Percentiles rank a stretch among this genome's conserved stretches.
These are phyloP conservation scores for Drymonia ruficornis DNA, from an alignment of 2,888 invertebrate genomes.

Conservation along the genomic window DNA sequence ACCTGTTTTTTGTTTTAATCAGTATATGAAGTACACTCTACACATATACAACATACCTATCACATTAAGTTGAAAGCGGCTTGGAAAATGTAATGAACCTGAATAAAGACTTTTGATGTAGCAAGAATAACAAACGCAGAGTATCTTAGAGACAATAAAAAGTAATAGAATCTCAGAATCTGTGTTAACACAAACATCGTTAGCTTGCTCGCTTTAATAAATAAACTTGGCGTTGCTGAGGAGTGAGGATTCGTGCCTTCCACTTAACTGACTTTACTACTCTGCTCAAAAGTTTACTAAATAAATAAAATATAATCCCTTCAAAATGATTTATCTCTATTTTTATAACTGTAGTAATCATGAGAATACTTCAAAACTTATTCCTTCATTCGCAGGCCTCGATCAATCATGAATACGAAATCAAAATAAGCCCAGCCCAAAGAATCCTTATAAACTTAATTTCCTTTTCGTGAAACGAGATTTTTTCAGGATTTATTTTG, in stretches of 20 bases:
- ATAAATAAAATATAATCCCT: too few relatives aligned
- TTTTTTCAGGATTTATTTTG: neutral
- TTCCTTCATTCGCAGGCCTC: neutral
- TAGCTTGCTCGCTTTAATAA: neutral
- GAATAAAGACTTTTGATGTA: neutral
- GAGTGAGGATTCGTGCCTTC: neutral
- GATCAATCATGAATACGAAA: neutral
- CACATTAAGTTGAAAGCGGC: too few relatives aligned
- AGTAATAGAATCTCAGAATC: neutral
- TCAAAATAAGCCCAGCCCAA: neutral
- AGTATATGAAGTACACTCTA: too few relatives aligned
- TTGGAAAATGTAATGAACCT: neutral
- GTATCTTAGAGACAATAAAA: slow-evolving; percentile 1
- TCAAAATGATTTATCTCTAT: too few relatives aligned
- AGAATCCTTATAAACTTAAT: neutral
- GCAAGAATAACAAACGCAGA: neutral
- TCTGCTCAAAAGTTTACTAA: neutral
- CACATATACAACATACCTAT: too few relatives aligned
- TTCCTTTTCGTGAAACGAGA: neutral
- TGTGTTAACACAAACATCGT: neutral
- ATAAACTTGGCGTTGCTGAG: neutral
- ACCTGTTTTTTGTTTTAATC: too few relatives aligned
- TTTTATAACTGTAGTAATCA: too few relatives aligned
- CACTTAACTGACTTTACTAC: neutral
- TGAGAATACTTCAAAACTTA: too few relatives aligned